Base-by-base conservation (phyloP, 1,140 invertebrate species). In the Medauroidea extradentata region DNA sequence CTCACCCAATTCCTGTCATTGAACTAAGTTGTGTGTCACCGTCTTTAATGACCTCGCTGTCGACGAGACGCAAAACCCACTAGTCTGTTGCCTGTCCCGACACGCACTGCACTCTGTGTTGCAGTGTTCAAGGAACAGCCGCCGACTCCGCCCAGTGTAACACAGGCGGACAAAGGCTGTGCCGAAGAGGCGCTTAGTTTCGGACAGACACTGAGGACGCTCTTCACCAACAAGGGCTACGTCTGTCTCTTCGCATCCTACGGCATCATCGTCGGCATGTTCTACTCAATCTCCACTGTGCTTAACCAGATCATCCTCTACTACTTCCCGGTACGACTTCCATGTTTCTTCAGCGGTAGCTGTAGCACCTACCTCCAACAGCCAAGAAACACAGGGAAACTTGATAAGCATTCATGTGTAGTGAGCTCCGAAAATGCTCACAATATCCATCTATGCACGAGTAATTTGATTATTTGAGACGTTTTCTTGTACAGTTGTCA, bases 251-350 rank as follows among this genome's bases (percentile, higher is more conserved):
- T 95, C 9, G 65, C 92, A 19, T 90, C 90, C 5, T 96, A 97
- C 71, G 93, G 91, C 2, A 86, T 96, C 62, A 97, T 96, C 72
- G 90, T 94, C 3, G 94, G 94, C 0, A 88, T 90, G 3, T 98
- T 96, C 78, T 98, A 98, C 71, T 94, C 92, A 1, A 90, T 98
- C 60, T 94, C 93, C 3, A 97, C 94, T 0, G 80, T 96, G 1
- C 81, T 97, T 14, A 94, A 91, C 73, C 84, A 88, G 73, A 85
- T 96, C 59, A 81, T 97, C n/a, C 70, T 90, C 0, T 67, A 75
- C 49, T 88, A 94, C 73, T 95, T 88, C 72, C 82, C 82, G 61
- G 93, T 94, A 62, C 46, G 61, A 63, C 42, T 39, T 44, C 42
- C n/a, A n/a, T n/a, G n/a, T n/a, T n/a, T n/a, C n/a, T n/a, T n/a